Base-by-base conservation (phyloP, 92 coral and sea anemone species). In the Phenganax marumi region DNA sequence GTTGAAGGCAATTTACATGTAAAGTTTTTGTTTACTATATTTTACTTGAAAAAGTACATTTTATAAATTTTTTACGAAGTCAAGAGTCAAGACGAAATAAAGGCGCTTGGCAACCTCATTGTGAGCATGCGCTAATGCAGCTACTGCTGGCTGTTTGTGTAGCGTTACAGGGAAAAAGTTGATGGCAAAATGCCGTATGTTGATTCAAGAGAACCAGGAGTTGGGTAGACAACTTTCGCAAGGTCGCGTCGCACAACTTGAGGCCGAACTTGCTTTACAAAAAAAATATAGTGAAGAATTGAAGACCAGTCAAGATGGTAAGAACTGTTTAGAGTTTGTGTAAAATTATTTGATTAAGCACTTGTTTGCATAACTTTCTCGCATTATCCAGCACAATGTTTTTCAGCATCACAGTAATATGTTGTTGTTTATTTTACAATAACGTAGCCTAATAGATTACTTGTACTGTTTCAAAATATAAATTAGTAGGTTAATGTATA, bases 91-190 rank as follows among this genome's bases (percentile, higher is more conserved):
- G 43, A 58, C 21, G 23, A 14, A 7, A 18, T 14, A 7, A 23
- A 58, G 21, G 65, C 23, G 65, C 65, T 16, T 33, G 43, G 43
- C 43, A 33, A 33, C 43, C 43, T 33, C 43, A 58, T 16, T 13
- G 22, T 70, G 55, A 19, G 16, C 19, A 43, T 76, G 9, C 60
- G 11, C 19, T 77, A 55, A 60, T 77, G 8, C 16, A 39, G 55
- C 23, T 72, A 48, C 77, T 46, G 56, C 73, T 63, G 58, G 48
- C 50, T 21, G 63, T 66, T 84, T 69, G 82, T 83, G 19, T 64
- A 95, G 98, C 84, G 98, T 95, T 16, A 95, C 98, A 12, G 98
- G 98, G 50, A 95, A 95, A 85, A 95, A 95, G 87, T 85, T 95
- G 72, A 95, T 95, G 98, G 98, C 98, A 16, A 95, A 95, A 75